Base-by-base conservation (phyloP, 2,797 vertebrate species). In the Sparidentex hasta region DNA sequence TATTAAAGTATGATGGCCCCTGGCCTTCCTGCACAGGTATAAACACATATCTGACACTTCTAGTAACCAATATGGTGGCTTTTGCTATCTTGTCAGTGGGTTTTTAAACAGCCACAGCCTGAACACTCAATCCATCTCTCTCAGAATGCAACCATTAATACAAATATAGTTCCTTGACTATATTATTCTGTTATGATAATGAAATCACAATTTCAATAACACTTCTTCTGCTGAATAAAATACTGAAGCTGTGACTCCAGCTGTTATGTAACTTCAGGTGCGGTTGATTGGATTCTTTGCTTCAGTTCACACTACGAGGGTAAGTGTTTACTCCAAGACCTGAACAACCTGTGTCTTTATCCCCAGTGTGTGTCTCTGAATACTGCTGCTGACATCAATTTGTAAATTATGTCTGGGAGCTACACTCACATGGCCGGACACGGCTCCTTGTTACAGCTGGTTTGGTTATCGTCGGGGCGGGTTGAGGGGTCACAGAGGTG, bases 401-500 rank as follows among this genome's bases (percentile, higher is more conserved):
- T 41, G 20, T 62, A 25, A 27, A 72, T 6, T 1, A 25, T 43
- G 16, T 64, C 52, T 38, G 11, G 57, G 57, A 16, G 51, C 47
- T 48, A 27, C 71, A 90, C 96, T 96, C 89, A 98, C 98, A 94
- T 94, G 73, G 97, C 94, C 0, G 97, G 98, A 88, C 98, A 99
- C 1, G 95, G 94, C 56, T 96, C 96, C 90, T 96, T 95, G 1
- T 88, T 95, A 88, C 98, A 99, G 4, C 83, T 94, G 85, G 95
- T 94, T 77, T 94, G 96, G 82, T 90, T 96, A 81, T 97, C 96
- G 0, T 97, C 96, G 0, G 97, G 98, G 51, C 96, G 95, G 51
- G 83, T 92, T 18, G 95, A 83, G 0, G 90, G 85, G 11, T 98
- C 95, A 43, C 98, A 99, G 89, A 96, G 93, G 13, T 88, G 86